A percentile compares a stretch with the other conserved stretches of the same genome.
These are phyloP conservation scores for Platycnemis pennipes DNA, from an alignment of 2,888 invertebrate genomes.

Conservation along the genomic window DNA sequence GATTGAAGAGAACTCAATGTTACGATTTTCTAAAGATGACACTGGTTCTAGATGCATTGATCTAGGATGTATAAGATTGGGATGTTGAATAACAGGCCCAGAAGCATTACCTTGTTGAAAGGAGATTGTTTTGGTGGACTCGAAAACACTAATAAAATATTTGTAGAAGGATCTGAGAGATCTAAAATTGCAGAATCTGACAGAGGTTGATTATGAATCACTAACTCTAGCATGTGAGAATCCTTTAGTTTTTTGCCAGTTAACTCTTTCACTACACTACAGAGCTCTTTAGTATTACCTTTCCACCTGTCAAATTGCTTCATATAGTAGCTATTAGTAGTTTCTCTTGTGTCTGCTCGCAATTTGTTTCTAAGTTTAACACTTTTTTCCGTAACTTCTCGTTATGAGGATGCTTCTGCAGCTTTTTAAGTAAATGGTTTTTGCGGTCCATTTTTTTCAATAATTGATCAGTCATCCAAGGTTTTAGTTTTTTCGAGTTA, in stretches of 20 bases:
- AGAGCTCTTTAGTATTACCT: background rate
- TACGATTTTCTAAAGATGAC: background rate
- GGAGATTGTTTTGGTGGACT: background rate
- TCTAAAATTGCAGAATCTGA: background rate
- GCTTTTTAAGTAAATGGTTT: background rate
- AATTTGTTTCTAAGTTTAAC: background rate
- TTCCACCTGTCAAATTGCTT: background rate
- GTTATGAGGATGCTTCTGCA: background rate
- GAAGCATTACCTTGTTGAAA: background rate
- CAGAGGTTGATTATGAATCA: background rate
- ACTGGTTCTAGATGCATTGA: background rate
- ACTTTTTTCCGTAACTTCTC: background rate
- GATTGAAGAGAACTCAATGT: background rate
- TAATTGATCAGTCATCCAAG: background rate
- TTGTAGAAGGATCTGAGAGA: background rate
- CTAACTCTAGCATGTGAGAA: background rate
- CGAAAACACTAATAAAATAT: constrained; percentile 11
- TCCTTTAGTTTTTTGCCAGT: background rate
- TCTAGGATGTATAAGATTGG: background rate
- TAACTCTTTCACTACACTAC: background rate
- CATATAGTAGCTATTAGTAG: background rate
- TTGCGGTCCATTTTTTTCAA: background rate
- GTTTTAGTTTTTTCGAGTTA: constrained; percentile 2
- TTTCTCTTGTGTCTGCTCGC: background rate
- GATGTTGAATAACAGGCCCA: background rate